phyloP scores from a whole-genome alignment of 2,113 vertebrate genomes.

The Eolophus roseicapilla region DNA sequence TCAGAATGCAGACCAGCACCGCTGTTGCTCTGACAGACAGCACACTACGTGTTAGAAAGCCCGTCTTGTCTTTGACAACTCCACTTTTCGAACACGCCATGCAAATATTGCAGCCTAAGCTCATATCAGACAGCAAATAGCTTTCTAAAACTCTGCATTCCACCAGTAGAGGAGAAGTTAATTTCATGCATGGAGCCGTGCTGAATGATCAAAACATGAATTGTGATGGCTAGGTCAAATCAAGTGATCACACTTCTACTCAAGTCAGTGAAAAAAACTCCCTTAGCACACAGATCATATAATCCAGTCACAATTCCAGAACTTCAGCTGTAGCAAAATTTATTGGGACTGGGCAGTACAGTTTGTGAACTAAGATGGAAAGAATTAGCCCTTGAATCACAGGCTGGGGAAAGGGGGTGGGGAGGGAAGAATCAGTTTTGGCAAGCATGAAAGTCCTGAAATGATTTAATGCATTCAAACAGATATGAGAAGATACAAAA shows the following conservation, averaged over 20 bases:
- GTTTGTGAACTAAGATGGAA: not conserved
- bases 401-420: not conserved
- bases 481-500: not conserved
- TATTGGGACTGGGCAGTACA: not conserved
- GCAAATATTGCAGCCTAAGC: not conserved
- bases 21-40: rapidly evolving
- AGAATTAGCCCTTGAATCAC: not conserved
- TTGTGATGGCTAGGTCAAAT: not conserved
- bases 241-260: not conserved
- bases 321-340: not conserved
- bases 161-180: not conserved
- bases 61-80: rapidly evolving
- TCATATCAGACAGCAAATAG: rapidly evolving
- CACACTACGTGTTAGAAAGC: rapidly evolving
- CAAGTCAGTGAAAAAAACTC: not conserved
- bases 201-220: not conserved
- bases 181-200: not conserved
- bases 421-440: not conserved
- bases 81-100: not conserved
- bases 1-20: not conserved
- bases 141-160: not conserved
- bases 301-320: not conserved
- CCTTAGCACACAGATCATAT: not conserved
- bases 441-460: not conserved
- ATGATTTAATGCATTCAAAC: not conserved